A percentile compares a stretch with the other conserved stretches of the same genome.
Conservation (phyloP, 2,113 vertebrate genomes). For the Actenoides hombroni region DNA sequence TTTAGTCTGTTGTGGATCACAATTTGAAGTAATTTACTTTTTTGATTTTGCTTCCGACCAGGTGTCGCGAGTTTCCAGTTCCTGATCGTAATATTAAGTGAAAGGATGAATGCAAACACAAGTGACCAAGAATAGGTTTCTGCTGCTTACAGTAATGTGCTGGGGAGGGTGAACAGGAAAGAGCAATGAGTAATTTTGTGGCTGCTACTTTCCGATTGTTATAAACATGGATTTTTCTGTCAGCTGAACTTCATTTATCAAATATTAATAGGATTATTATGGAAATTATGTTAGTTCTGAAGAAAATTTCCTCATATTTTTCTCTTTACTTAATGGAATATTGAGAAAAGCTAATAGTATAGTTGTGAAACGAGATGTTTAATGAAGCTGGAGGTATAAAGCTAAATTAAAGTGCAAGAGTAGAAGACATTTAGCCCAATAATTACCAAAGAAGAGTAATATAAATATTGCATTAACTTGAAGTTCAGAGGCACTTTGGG, state of each 20-base stretch:
- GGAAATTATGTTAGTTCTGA: not conserved
- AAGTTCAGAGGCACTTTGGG: not conserved
- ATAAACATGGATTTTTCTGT: not conserved
- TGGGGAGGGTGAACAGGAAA: rapidly evolving
- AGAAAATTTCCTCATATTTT: conserved; percentile 25
- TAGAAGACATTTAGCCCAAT: not conserved
- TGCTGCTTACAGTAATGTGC: not conserved
- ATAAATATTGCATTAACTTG: conserved; percentile 46
- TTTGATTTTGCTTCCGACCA: not conserved
- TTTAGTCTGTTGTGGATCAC: not conserved
- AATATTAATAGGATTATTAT: conserved; percentile 44
- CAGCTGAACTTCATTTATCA: conserved; percentile 39
- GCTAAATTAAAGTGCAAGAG: conserved; percentile 27
- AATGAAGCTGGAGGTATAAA: conserved; percentile 43
- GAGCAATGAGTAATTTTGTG: not conserved
- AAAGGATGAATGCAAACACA: not conserved
- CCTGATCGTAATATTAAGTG: not conserved
- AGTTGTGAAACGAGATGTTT: conserved; percentile 42
- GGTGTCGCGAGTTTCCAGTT: not conserved
- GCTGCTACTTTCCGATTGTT: not conserved
- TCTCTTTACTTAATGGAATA: conserved; percentile 30
- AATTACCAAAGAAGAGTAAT: conserved; percentile 1
- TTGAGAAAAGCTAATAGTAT: conserved; percentile 34
- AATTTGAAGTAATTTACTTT: not conserved
- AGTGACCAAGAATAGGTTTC: not conserved